A percentile compares a stretch with the other conserved stretches of the same genome.
Evolutionary conservation across 2,888 invertebrate species (phyloP).

Genomic region (Steromphala cineraria): DNA sequence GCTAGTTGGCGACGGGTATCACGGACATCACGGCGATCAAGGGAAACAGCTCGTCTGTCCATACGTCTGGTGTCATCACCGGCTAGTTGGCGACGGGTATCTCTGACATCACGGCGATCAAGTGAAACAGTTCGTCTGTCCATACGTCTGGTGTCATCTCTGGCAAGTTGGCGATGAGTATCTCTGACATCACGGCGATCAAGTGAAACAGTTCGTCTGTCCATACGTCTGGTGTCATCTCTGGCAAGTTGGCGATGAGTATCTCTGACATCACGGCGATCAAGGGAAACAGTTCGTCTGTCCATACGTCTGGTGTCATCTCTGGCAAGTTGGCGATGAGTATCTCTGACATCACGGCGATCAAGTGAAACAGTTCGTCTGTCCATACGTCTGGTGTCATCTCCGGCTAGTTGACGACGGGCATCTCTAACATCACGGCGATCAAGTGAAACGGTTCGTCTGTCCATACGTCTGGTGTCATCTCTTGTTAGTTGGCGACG

Average conservation of each 20-base stretch:
- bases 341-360: background rate
- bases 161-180: background rate
- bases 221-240: background rate
- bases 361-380: background rate
- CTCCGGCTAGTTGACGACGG: background rate
- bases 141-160: slow-evolving; percentile 1
- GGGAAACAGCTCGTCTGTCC: background rate
- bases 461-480: background rate
- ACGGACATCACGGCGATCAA: background rate
- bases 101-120: background rate
- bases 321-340: background rate
- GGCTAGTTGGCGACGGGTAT: background rate
- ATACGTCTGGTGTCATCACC: background rate
- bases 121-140: background rate
- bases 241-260: background rate
- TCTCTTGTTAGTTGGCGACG: background rate
- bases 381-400: background rate
- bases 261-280: background rate
- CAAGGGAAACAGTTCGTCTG: background rate
- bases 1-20: background rate
- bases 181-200: background rate
- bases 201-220: background rate
- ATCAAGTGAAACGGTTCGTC: background rate
- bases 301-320: background rate
- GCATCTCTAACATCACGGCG: background rate